These are phyloP conservation scores for Rhopalosiphum padi DNA, from an alignment of 1,140 invertebrate genomes.

Conservation along the genomic window DNA sequence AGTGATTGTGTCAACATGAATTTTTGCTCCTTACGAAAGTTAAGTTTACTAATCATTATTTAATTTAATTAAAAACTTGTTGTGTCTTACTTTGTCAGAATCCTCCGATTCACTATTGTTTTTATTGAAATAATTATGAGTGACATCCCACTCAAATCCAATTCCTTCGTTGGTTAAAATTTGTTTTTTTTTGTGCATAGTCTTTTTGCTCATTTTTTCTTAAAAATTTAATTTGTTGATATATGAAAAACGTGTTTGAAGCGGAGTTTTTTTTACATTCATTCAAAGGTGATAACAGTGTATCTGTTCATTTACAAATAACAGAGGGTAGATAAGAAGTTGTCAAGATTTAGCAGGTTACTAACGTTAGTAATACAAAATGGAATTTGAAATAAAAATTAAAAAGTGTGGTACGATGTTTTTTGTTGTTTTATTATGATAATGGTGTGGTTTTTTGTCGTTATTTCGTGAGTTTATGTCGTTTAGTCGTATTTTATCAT, in stretches of 20 bases:
- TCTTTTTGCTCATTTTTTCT: background rate
- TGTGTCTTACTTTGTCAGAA: slow-evolving; percentile 24
- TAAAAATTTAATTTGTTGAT: background rate
- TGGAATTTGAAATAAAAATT: no score
- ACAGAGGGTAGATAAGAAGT: no score
- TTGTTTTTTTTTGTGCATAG: background rate
- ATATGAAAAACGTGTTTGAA: background rate
- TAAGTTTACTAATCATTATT: background rate
- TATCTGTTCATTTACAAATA: no score
- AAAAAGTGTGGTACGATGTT: no score
- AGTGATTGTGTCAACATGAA: background rate
- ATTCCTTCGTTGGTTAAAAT: background rate
- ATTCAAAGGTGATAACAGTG: no score
- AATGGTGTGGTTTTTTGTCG: no score
- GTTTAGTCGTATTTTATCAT: no score
- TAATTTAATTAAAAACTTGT: background rate
- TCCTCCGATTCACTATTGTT: background rate
- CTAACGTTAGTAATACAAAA: no score
- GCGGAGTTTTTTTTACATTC: no score
- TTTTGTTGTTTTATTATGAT: no score
- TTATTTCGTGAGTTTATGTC: no score
- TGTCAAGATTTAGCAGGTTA: no score
- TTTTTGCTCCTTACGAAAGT: background rate
- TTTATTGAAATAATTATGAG: slow-evolving; percentile 43
- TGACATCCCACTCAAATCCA: slow-evolving; percentile 40